Evolutionary conservation across 2,113 vertebrate species (phyloP).

Genomic region (Malurus elegans): DNA sequence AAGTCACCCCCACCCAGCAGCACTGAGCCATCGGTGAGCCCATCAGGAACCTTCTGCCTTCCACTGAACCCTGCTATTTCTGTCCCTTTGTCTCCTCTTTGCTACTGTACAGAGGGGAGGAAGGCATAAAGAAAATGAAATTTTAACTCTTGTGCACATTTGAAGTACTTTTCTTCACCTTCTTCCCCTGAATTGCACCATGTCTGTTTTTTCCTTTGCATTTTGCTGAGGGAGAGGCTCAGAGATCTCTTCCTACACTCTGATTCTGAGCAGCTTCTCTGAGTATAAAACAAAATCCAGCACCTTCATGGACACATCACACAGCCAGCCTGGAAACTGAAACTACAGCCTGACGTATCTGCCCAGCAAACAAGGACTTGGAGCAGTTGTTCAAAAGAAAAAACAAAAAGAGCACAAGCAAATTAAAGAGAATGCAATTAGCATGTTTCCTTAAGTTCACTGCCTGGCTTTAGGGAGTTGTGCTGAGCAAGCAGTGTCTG

Average conservation of each 20-base stretch:
- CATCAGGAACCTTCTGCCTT: conserved; percentile 18
- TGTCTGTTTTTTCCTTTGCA: conserved; percentile 11
- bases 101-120: background rate
- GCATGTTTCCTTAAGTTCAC: background rate
- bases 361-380: background rate
- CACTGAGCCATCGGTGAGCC: conserved; percentile 48
- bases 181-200: background rate
- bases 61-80: background rate
- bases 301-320: background rate
- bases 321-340: background rate
- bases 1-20: background rate
- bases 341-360: background rate
- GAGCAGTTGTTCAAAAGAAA: background rate
- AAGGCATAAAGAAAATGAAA: conserved; percentile 15
- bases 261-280: background rate
- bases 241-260: background rate
- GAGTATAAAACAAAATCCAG: background rate
- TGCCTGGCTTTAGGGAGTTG: background rate
- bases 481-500: background rate
- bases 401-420: background rate
- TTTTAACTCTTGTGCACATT: background rate
- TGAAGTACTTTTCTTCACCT: background rate
- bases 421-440: conserved; percentile 45
- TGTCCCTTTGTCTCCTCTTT: conserved; percentile 6
- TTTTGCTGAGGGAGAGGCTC: background rate